A percentile compares a stretch with the other conserved stretches of the same genome.
These are phyloP conservation scores for Pangasianodon gigas DNA, from an alignment of 2,113 vertebrate species.

Conservation along the genomic window DNA sequence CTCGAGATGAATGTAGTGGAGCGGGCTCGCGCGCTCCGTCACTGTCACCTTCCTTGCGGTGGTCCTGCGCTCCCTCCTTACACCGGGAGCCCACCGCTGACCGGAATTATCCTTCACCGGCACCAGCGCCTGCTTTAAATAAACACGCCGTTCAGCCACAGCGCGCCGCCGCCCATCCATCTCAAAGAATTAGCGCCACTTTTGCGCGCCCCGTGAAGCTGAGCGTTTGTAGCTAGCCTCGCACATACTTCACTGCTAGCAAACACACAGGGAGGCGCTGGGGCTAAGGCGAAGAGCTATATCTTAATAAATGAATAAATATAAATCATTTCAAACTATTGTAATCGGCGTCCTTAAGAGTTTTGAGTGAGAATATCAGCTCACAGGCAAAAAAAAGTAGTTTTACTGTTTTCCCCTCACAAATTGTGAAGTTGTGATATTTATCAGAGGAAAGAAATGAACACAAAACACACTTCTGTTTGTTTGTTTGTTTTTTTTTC, in stretches of 20 bases:
- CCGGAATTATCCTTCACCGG: slow-evolving; percentile 85
- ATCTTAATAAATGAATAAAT: slow-evolving; percentile 20
- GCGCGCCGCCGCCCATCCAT: slow-evolving; percentile 82
- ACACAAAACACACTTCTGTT: not conserved
- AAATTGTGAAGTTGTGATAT: not conserved
- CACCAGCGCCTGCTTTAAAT: slow-evolving; percentile 88
- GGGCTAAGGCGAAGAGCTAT: not conserved
- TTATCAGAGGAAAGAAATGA: not conserved
- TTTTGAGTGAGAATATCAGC: not conserved
- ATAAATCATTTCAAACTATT: not conserved
- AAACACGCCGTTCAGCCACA: slow-evolving; percentile 83
- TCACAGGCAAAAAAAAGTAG: not conserved
- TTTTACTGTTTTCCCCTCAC: not conserved
- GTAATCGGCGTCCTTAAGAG: not conserved
- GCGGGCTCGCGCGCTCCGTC: slow-evolving; percentile 79
- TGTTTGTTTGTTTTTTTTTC: not conserved
- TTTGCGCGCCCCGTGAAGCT: slow-evolving; percentile 19
- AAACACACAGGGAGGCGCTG: slow-evolving; percentile 13
- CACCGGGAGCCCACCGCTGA: slow-evolving; percentile 83
- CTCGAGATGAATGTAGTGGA: slow-evolving; percentile 83
- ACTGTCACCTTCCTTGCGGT: slow-evolving; percentile 81
- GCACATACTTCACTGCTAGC: slow-evolving; percentile 12
- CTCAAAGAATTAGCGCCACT: slow-evolving; percentile 67
- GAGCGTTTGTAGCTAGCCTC: slow-evolving; percentile 27
- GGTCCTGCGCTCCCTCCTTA: slow-evolving; percentile 83